Evolutionary conservation across 1,140 invertebrate species (phyloP).

Genomic region (Cydia fagiglandana): DNA sequence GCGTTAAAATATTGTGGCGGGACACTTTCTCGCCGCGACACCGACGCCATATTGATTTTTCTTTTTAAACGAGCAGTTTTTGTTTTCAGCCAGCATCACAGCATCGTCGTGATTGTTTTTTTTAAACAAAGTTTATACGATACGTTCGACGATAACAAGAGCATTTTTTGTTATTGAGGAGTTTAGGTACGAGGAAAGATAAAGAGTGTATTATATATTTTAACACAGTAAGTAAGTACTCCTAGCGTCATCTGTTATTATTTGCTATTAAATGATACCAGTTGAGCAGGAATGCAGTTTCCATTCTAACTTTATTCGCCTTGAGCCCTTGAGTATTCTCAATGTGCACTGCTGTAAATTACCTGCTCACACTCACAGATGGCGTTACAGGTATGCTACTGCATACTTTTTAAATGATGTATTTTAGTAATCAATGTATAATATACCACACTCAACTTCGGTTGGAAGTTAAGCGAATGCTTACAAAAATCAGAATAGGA

Average conservation of each 20-base stretch:
- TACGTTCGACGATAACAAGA: not conserved
- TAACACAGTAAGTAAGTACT: not conserved
- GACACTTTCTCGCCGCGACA: constrained; percentile 47
- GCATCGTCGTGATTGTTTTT: not conserved
- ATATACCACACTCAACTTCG: not conserved
- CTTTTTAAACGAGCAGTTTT: constrained; percentile 16
- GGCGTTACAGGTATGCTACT: constrained; percentile 1
- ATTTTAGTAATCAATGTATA: not conserved
- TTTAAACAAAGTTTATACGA: not conserved
- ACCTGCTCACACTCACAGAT: not conserved
- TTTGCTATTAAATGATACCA: not conserved
- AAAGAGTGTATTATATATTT: not conserved
- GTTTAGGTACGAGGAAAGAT: not conserved
- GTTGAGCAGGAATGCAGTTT: constrained; percentile 2
- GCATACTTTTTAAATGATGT: not conserved
- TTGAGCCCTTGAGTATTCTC: not conserved
- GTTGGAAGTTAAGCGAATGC: not conserved
- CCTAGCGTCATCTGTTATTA: not conserved
- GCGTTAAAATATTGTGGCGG: constrained; percentile 56
- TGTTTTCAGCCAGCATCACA: not conserved
- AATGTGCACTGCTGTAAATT: not conserved
- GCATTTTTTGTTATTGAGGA: too few species aligned
- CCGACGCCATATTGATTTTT: constrained; percentile 42
- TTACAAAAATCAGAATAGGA: not conserved
- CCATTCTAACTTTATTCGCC: not conserved